Percentiles rank a stretch among this genome's conserved stretches.
These are phyloP conservation scores for Parapsyche elsis DNA, from an alignment of 1,140 invertebrate genomes.

Conservation along the genomic window DNA sequence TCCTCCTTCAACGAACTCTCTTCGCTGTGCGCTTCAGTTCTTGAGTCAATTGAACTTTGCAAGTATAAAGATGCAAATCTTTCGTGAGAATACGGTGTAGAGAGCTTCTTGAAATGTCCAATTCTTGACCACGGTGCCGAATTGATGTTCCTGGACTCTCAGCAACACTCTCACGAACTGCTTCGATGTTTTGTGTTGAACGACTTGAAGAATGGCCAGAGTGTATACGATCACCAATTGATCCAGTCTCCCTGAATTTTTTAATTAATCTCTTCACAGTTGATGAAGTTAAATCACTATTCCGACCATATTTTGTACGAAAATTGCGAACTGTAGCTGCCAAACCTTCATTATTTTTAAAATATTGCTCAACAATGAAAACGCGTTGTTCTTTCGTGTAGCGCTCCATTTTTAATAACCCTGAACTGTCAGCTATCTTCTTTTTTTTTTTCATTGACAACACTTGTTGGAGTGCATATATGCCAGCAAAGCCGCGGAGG, in stretches of 20 bases:
- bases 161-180: constrained; percentile 52
- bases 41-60: constrained; percentile 33
- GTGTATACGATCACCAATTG: background rate
- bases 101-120: constrained; percentile 56
- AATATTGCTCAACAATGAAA: constrained; percentile 56
- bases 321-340: constrained; percentile 53
- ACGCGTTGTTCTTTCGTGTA: constrained; percentile 31
- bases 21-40: too few species aligned
- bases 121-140: constrained; percentile 55
- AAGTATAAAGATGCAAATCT: constrained; percentile 4
- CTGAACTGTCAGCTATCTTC: background rate
- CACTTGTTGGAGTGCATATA: too few species aligned
- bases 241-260: constrained; percentile 53
- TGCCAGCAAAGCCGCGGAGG: too few species aligned
- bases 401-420: background rate
- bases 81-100: constrained; percentile 46
- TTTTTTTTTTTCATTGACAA: constrained; percentile 46
- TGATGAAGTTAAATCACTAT: constrained; percentile 55
- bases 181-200: constrained; percentile 49
- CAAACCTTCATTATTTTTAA: constrained; percentile 57
- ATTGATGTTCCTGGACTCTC: constrained; percentile 57
- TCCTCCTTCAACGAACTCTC: constrained; percentile 48
- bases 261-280: constrained; percentile 57
- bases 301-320: constrained; percentile 56
- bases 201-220: background rate